Percentiles rank a stretch among this genome's conserved stretches.
phyloP scores from a whole-genome alignment of 2,113 vertebrate genomes.

The Oreochromis tanganicae region DNA sequence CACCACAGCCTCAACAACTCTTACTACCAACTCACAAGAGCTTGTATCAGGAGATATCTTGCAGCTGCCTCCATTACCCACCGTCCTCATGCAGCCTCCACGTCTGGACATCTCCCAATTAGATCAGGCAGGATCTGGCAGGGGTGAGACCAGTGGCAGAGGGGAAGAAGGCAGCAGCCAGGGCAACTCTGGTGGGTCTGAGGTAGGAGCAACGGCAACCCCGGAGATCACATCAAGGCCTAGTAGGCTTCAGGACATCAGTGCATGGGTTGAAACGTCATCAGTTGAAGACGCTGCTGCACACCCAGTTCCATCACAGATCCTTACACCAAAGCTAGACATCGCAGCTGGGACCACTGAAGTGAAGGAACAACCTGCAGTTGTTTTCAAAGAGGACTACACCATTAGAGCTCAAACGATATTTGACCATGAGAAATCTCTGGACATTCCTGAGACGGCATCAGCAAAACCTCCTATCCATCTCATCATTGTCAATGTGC shows the following conservation, averaged over 20 bases:
- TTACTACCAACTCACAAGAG: background rate
- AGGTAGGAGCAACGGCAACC: background rate
- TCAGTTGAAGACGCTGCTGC: background rate
- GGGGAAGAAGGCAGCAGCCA: slow-evolving; percentile 1
- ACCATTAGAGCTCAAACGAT: background rate
- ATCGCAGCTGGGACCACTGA: background rate
- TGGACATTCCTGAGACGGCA: background rate
- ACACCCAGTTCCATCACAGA: background rate
- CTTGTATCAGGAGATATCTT: slow-evolving; percentile 6
- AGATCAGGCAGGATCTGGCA: background rate
- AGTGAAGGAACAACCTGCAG: slow-evolving; percentile 5
- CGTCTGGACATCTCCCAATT: slow-evolving; percentile 28
- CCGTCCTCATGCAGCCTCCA: background rate
- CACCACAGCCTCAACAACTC: background rate
- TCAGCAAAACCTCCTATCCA: slow-evolving; percentile 28
- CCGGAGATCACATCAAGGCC: background rate
- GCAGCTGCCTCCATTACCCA: slow-evolving; percentile 23
- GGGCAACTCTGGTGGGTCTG: background rate
- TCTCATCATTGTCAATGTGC: slow-evolving; percentile 78
- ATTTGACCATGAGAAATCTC: slow-evolving; percentile 46
- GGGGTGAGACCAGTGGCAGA: background rate
- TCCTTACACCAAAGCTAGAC: background rate
- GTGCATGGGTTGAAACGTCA: background rate
- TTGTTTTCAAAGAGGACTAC: slow-evolving; percentile 64
- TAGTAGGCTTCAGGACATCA: background rate